phyloP scores from a whole-genome alignment of 1,140 invertebrate species.

The Bathynomus jamesi region DNA sequence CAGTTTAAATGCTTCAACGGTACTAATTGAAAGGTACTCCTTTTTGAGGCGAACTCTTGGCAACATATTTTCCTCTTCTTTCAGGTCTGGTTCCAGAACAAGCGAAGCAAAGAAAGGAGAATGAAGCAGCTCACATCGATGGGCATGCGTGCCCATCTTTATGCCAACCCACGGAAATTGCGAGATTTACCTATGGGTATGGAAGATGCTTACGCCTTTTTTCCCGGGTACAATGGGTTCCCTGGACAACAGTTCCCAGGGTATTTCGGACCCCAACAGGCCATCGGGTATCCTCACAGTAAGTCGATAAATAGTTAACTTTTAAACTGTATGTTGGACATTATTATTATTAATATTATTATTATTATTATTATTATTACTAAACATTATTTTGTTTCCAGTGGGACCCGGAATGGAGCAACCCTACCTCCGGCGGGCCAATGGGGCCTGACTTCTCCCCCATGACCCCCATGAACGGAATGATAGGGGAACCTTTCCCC shows the following conservation, averaged over 20 bases:
- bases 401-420: too few species aligned
- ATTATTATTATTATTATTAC: too few species aligned
- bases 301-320: too few species aligned
- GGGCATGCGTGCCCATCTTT: slow-evolving; percentile 57
- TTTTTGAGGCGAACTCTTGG: too few species aligned
- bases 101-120: slow-evolving; percentile 53
- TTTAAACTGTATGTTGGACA: too few species aligned
- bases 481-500: not conserved
- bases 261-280: slow-evolving; percentile 34
- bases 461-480: not conserved
- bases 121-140: slow-evolving; percentile 82
- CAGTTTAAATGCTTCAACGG: too few species aligned
- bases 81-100: slow-evolving; percentile 56
- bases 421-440: too few species aligned
- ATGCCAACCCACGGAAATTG: slow-evolving; percentile 81
- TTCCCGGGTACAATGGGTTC: slow-evolving; percentile 32
- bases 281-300: slow-evolving; percentile 35
- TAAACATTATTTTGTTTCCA: too few species aligned
- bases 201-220: slow-evolving; percentile 37
- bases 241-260: slow-evolving; percentile 35
- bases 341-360: too few species aligned
- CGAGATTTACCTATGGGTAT: slow-evolving; percentile 66
- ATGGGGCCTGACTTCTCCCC: not conserved
- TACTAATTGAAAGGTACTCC: too few species aligned
- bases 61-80: not conserved